Conservation (phyloP, 2,113 vertebrate genomes). For the Thunnus maccoyii region DNA sequence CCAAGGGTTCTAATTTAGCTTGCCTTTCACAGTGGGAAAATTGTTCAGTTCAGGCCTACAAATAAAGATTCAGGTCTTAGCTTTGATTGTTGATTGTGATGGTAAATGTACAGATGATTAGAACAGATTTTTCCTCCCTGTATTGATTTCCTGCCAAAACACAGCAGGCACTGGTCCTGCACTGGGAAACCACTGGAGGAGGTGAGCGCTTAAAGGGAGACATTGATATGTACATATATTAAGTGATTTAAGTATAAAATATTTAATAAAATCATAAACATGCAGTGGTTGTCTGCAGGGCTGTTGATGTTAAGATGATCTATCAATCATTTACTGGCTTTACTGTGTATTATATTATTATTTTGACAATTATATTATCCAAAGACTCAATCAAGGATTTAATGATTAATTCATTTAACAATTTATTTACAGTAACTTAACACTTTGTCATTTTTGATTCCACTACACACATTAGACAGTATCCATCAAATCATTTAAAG, state of each 20-base stretch:
- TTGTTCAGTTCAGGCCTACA: conserved; percentile 99
- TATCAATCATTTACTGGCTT: not conserved
- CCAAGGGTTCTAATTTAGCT: conserved; percentile 99
- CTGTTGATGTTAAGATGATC: not conserved
- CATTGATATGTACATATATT: conserved; percentile 41
- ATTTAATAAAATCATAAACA: conserved; percentile 25
- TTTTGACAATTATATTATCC: too few species aligned
- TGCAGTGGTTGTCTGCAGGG: conserved; percentile 6
- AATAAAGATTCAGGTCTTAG: conserved; percentile 99
- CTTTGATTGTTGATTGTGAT: conserved; percentile 99
- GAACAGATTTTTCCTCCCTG: conserved; percentile 96
- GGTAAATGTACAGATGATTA: conserved; percentile 99
- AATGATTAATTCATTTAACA: conserved; percentile 4
- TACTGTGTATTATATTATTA: not conserved
- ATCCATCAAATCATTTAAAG: conserved; percentile 58
- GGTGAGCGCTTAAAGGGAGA: conserved; percentile 40
- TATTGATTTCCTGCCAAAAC: conserved; percentile 99
- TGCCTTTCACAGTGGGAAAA: conserved; percentile 99
- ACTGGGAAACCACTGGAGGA: conserved; percentile 82
- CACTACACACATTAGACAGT: conserved; percentile 10
- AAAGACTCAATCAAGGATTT: not conserved
- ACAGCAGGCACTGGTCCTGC: conserved; percentile 96
- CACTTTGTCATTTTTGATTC: not conserved
- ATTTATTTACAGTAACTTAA: conserved; percentile 23
- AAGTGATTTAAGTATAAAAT: conserved; percentile 18